Evolutionary conservation across 2,113 vertebrate genomes (phyloP), one percentile per base, ranked within the genome.

Genomic region (Dromaius novaehollandiae): DNA sequence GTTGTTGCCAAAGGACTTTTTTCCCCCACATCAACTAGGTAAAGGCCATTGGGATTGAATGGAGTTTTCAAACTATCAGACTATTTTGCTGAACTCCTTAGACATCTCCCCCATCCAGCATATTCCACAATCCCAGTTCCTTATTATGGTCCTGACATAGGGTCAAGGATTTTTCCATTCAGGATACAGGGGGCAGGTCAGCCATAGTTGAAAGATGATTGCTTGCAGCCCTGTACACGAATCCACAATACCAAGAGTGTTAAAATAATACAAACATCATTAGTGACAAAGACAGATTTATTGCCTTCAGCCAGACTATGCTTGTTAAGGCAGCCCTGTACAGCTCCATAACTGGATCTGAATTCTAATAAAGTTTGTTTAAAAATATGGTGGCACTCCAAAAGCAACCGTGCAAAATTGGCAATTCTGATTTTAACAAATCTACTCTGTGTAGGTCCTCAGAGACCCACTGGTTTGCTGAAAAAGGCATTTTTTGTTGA

Each of bases 331-430:
- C 85, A 96, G 64, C 36, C 75, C 85, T 64, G 71, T 90, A 73
- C 89, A 66, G 92, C 58, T 96, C 75, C 58, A 66, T 86, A 82
- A 74, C 60, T 51, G 65, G 71, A 82, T 93, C 92, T 91, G 91
- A 96, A 97, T 97, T 96, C 92, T 96, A 95, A 97, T 95, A 97
- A 95, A 94, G 68, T 94, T 96, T 86, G 61, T 94, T 95, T 96
- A 38, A 87, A 96, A 81, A 81, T 48, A 56, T 56, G 50, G 50
- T 95, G 20, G 17, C 25, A 44, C 90, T 91, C 89, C 73, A 91
- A 90, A 95, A 91, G 53, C 30, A 93, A 50, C 86, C 74, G 53
- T 88, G 55, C 92, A 90, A 95, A 95, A 94, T 30, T 88, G 65
- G 75, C 56, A 92, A n/a, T 74, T 89, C 82, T 76, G 75, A 53